A percentile compares a stretch with the other conserved stretches of the same genome.
Conservation (phyloP, 2,113 vertebrate genomes). For the Actinemys pallida region DNA sequence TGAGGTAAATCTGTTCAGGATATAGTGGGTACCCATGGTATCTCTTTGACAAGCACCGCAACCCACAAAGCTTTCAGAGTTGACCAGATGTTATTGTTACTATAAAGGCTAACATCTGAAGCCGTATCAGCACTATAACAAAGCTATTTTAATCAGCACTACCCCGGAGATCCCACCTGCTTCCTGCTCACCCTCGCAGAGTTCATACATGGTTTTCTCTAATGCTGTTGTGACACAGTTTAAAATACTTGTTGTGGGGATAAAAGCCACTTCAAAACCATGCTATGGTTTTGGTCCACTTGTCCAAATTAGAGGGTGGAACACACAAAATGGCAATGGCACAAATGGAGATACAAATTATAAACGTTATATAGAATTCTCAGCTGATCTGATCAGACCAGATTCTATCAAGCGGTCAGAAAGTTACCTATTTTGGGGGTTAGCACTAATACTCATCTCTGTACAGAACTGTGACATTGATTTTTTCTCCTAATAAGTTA, state of each 20-base stretch:
- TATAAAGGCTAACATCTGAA: conserved; percentile 60
- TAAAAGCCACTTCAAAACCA: conserved; percentile 59
- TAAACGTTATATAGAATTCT: neutral
- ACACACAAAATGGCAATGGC: conserved; percentile 35
- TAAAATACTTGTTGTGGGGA: neutral
- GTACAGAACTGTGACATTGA: neutral
- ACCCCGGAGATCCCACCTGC: neutral
- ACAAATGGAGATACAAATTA: neutral
- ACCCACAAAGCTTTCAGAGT: conserved; percentile 45
- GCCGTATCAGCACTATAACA: neutral
- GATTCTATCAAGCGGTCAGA: neutral
- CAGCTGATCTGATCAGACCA: neutral
- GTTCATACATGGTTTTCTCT: neutral
- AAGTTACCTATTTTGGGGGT: neutral
- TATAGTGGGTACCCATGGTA: neutral
- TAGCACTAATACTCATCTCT: neutral
- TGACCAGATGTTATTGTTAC: conserved; percentile 66
- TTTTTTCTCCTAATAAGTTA: neutral
- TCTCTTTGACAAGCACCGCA: neutral
- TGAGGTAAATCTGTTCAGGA: neutral
- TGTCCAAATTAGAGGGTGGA: conserved; percentile 19
- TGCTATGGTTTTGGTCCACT: conserved; percentile 22
- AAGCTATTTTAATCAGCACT: conserved; percentile 51
- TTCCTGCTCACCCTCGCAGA: neutral
- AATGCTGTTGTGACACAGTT: neutral